phyloP scores from a whole-genome alignment of 1,140 invertebrate species.

The Ips typographus region DNA sequence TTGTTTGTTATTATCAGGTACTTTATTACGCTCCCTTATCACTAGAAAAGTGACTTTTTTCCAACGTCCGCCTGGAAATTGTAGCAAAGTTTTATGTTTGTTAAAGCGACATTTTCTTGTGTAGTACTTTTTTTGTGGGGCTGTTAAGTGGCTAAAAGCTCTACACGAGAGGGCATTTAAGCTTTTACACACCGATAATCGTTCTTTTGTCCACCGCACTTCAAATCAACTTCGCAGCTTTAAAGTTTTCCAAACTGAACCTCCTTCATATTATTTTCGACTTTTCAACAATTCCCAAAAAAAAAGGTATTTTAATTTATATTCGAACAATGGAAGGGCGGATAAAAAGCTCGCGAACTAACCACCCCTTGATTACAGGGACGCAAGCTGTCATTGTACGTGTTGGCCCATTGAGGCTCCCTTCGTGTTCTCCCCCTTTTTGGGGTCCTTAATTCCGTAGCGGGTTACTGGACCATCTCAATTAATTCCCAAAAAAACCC shows the following conservation, averaged over 20 bases:
- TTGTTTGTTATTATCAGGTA: constrained; percentile 23
- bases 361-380: constrained; percentile 26
- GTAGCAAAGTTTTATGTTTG: no score
- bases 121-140: no score
- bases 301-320: constrained; percentile 28
- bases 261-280: neutral
- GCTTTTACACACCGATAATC: no score
- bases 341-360: constrained; percentile 22
- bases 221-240: no score
- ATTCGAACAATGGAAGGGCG: constrained; percentile 23
- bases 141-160: neutral
- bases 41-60: constrained; percentile 2
- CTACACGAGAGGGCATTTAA: no score
- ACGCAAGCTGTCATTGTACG: constrained; percentile 28
- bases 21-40: constrained; percentile 21
- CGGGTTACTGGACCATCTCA: constrained; percentile 34
- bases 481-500: constrained; percentile 31
- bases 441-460: constrained; percentile 16
- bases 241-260: no score
- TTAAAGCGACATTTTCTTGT: no score
- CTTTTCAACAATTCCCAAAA: neutral
- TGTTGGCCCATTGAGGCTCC: constrained; percentile 14
- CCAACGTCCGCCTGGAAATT: neutral
- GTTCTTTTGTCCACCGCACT: no score
- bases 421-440: constrained; percentile 16